Evolutionary conservation across 2,113 vertebrate genomes (phyloP), one percentile per base, ranked within the genome.

Genomic region (Myotis brandtii): DNA sequence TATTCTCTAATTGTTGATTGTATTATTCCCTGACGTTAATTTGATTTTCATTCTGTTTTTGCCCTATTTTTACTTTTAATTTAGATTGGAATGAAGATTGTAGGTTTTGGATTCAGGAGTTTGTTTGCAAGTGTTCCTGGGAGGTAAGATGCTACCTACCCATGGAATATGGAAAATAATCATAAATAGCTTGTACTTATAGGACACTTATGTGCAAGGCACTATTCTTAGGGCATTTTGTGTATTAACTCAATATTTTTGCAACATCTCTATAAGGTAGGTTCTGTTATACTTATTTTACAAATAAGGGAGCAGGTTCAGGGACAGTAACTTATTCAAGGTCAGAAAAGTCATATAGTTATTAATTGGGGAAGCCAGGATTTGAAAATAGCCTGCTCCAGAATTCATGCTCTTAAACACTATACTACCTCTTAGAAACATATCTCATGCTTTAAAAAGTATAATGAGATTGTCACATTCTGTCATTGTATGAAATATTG

Each of bases 271-370:
- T 83, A 1, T 88, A 43, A 66, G 21, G 34, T 83, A 66, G 40
- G 18, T 88, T 64, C 34, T 94, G 12, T 72, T 76, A 75, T 48
- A 84, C 43, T 79, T 4, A n/a, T 82, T 91, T 96, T 75, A 96
- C 3, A 96, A 72, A 89, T 43, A 67, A 67, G 40, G n/a, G 18
- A 91, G 54, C 18, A 88, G 88, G 52, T 48, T 87, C 52, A 72
- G 62, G 25, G 52, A 87, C 32, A 25, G 2, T 83, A 52, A 77
- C 8, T 66, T 87, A 69, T 46, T 56, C 40, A 69, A 14, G 8
- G 50, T 82, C 84, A 88, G 75, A 82, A 66, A 93, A 82, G 27
- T 86, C 27, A 54, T 50, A 17, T 16, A 52, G 18, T 30, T 93
- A 14, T 40, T 62, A 64, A 43, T 52, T 73, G 66, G 48, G 59